phyloP scores from a whole-genome alignment of 2,888 invertebrate species.

The Andrena bicolor region DNA sequence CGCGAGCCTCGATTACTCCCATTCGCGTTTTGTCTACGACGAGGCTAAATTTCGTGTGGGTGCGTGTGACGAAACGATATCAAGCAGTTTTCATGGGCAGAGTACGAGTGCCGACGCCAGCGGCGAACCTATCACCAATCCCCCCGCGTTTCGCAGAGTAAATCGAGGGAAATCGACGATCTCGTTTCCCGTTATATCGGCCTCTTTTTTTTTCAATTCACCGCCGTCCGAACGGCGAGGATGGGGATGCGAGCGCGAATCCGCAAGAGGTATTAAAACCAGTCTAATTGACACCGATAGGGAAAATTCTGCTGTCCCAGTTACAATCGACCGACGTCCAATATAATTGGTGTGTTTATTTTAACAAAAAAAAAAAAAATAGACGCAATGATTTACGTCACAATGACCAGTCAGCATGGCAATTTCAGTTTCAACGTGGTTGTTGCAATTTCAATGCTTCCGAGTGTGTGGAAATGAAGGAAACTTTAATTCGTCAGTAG shows the following conservation, averaged over 20 bases:
- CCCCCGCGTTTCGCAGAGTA: conserved; percentile 50
- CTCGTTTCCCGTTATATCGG: conserved; percentile 45
- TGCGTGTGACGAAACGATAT: conserved; percentile 67
- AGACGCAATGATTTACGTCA: conserved; percentile 2
- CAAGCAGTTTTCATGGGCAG: conserved; percentile 46
- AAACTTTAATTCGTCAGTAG: not conserved
- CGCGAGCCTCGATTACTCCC: not conserved
- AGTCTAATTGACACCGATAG: conserved; percentile 56
- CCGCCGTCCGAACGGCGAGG: conserved; percentile 33
- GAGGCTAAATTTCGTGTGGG: conserved; percentile 61
- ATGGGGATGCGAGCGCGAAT: conserved; percentile 40
- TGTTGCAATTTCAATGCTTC: not conserved
- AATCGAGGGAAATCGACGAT: conserved; percentile 65
- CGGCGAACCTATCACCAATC: conserved; percentile 53
- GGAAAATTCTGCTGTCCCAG: conserved; percentile 48
- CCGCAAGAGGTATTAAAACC: conserved; percentile 49
- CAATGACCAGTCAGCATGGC: not conserved
- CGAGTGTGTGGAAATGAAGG: not conserved
- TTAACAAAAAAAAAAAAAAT: conserved; percentile 4
- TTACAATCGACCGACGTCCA: conserved; percentile 26
- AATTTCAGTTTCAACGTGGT: not conserved
- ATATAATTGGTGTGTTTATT: conserved; percentile 47
- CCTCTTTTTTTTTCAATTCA: conserved; percentile 47
- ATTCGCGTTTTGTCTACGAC: conserved; percentile 33
- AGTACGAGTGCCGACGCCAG: conserved; percentile 40